These are phyloP conservation scores for Collichthys lucidus DNA, from an alignment of 2,113 vertebrate genomes.

Conservation along the genomic window DNA sequence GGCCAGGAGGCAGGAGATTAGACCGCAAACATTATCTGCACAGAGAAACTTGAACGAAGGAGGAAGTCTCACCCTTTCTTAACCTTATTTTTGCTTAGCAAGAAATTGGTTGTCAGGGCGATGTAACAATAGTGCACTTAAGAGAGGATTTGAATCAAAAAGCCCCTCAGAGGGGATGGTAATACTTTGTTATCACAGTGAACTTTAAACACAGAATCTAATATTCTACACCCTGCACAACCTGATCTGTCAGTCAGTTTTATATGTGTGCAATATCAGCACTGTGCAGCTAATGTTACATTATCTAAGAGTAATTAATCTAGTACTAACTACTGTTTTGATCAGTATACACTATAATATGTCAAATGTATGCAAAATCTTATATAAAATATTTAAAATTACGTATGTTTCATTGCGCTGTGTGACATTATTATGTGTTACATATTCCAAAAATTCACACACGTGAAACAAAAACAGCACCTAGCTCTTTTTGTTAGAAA, in stretches of 20 bases:
- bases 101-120: slow-evolving; percentile 17
- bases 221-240: neutral
- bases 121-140: slow-evolving; percentile 4
- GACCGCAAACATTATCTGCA: slow-evolving; percentile 28
- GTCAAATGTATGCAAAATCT: neutral
- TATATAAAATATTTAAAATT: neutral
- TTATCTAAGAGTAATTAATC: neutral
- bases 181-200: neutral
- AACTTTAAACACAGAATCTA: slow-evolving; percentile 9
- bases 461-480: too few species aligned
- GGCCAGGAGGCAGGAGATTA: slow-evolving; percentile 42
- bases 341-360: neutral
- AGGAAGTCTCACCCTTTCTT: slow-evolving; percentile 35
- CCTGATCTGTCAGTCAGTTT: neutral
- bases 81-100: slow-evolving; percentile 43
- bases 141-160: slow-evolving; percentile 22
- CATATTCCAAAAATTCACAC: too few species aligned
- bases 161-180: slow-evolving; percentile 11
- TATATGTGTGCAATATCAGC: neutral
- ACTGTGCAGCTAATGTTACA: neutral
- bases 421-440: neutral
- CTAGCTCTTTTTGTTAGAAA: too few species aligned
- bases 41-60: slow-evolving; percentile 7
- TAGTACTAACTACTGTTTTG: neutral
- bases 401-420: neutral